A percentile compares a stretch with the other conserved stretches of the same genome.
phyloP scores from a whole-genome alignment of 1,140 invertebrate genomes.

The Bombus waltoni region DNA sequence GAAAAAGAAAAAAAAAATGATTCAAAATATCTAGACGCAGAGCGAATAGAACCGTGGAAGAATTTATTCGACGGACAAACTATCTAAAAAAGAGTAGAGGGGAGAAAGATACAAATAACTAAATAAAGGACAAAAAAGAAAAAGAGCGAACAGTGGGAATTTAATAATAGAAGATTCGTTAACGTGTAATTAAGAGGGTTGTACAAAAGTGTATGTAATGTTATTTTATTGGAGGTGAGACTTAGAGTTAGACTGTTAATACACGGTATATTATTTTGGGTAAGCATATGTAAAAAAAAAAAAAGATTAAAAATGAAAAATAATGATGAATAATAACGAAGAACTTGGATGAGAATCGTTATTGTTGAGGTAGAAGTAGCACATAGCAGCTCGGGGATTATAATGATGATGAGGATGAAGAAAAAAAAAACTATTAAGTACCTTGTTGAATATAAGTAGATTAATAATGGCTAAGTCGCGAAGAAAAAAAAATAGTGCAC shows the following conservation, averaged over 20 bases:
- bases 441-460: constrained; percentile 81
- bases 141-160: neutral
- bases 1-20: neutral
- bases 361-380: constrained; percentile 77
- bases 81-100: neutral
- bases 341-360: constrained; percentile 69
- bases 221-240: constrained; percentile 76
- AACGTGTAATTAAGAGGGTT: constrained; percentile 60
- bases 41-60: neutral
- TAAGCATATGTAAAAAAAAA: constrained; percentile 71
- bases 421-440: constrained; percentile 75
- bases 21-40: neutral
- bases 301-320: constrained; percentile 52
- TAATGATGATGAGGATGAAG: constrained; percentile 18
- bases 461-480: constrained; percentile 73
- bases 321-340: constrained; percentile 14
- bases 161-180: constrained; percentile 47
- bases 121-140: neutral
- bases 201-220: constrained; percentile 78
- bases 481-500: constrained; percentile 35
- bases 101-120: neutral
- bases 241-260: constrained; percentile 77
- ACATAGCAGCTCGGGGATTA: constrained; percentile 76
- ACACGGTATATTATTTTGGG: constrained; percentile 78
- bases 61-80: neutral